These are phyloP conservation scores for Carterocephalus palaemon DNA, from an alignment of 2,888 invertebrate genomes.

Conservation along the genomic window DNA sequence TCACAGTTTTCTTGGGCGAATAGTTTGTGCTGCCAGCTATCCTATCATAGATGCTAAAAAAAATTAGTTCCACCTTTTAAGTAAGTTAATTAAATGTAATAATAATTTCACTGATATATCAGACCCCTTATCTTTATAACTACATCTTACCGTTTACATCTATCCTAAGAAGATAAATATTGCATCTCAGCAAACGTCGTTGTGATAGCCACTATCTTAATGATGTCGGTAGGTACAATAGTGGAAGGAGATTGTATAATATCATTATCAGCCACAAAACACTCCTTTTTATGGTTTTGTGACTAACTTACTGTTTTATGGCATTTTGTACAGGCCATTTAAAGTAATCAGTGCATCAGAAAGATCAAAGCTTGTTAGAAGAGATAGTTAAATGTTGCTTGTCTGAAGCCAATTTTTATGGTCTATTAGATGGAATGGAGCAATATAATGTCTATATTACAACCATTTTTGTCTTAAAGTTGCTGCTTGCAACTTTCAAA, in stretches of 20 bases:
- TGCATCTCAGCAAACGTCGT: constrained; percentile 52
- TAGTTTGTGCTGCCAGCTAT: no score
- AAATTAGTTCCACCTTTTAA: no score
- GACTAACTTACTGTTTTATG: constrained; percentile 50
- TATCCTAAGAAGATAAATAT: constrained; percentile 53
- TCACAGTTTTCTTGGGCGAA: no score
- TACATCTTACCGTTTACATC: constrained; percentile 43
- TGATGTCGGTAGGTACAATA: constrained; percentile 52
- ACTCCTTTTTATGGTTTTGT: constrained; percentile 51
- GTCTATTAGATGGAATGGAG: constrained; percentile 15
- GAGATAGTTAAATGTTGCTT: constrained; percentile 17
- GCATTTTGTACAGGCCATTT: constrained; percentile 42
- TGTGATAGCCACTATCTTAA: constrained; percentile 64
- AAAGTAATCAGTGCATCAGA: constrained; percentile 32
- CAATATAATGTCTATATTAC: constrained; percentile 8
- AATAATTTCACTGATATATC: no score
- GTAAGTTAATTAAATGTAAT: no score
- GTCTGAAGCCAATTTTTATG: constrained; percentile 19
- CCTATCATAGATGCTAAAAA: no score
- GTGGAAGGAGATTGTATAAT: constrained; percentile 47
- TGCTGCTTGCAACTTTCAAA: neutral
- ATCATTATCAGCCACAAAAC: constrained; percentile 57
- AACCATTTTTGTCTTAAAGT: constrained; percentile 8
- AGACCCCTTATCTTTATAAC: constrained; percentile 54
- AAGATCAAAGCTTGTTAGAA: constrained; percentile 22